Evolutionary conservation across 1,140 invertebrate species (phyloP), one percentile per base, ranked within the genome.

Genomic region (Formica selysi): DNA sequence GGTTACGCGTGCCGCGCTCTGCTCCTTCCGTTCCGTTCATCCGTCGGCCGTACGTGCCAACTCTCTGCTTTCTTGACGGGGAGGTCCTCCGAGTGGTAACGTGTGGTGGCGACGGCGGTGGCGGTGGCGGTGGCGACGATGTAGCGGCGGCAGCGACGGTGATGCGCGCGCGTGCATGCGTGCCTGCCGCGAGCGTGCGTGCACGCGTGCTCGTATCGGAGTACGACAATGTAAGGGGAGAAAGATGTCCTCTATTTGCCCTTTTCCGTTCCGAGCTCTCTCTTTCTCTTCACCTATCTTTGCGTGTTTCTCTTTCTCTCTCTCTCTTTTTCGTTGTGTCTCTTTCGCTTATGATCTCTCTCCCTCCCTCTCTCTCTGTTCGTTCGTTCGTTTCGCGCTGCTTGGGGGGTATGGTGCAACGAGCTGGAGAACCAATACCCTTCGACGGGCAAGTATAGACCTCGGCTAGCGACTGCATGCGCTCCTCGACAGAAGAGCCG

Each of bases 401-500:
- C 70, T 76, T 79, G 86, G 80, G 86, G 88, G 89, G 85, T 89
- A 89, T 59, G 86, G 83, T 86, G 65, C 87, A 86, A 86, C 86
- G 83, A 83, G 59, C 67, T 89, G 86, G 76, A 87, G 90, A 86
- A 91, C 79, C 91, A 92, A 93, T 93, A 93, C 92, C 92, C 91
- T 92, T 93, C 91, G 91, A 94, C 93, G 92, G 91, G 92, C 93
- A 92, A 93, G 93, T 93, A 94, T 95, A 94, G 93, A 92, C 93
- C 93, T 94, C 93, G 91, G 92, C 92, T 92, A 92, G 92, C 94
- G 93, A 95, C 94, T 94, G 94, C 93, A 93, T 89, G 92, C 92
- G 93, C 90, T 93, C 91, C 90, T 89, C 91, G 85, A 89, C 90
- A 91, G 92, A 94, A 92, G 91, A 94, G 89, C 90, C 91, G 92